Evolutionary conservation across 2,113 vertebrate genomes (phyloP).

Genomic region (mouse (Mus musculus)): DNA sequence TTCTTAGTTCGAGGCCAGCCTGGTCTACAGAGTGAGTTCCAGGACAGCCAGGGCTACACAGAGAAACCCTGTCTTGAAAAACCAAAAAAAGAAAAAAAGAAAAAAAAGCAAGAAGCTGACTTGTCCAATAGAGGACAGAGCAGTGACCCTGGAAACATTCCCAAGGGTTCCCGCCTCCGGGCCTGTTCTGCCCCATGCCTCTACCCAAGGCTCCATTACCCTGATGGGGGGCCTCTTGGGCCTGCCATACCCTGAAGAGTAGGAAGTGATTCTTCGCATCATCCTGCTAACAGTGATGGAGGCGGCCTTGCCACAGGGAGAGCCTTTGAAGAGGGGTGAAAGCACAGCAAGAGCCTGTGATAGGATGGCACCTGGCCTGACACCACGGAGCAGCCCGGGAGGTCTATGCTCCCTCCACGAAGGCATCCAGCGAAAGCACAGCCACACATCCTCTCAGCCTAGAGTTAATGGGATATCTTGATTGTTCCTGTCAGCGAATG

Average conservation of each 20-base stretch:
- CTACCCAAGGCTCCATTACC: neutral
- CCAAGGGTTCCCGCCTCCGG: fast-evolving
- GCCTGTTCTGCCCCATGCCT: fast-evolving
- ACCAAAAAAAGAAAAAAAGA: too few relatives aligned
- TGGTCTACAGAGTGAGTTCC: too few relatives aligned
- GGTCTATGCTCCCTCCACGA: neutral
- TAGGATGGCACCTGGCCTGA: fast-evolving
- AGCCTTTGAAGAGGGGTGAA: neutral
- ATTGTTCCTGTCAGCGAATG: neutral
- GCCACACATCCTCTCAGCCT: neutral
- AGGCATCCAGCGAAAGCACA: fast-evolving
- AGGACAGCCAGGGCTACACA: too few relatives aligned
- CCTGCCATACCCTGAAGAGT: neutral
- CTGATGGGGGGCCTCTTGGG: neutral
- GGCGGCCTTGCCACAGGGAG: too few relatives aligned
- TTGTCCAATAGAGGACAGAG: neutral
- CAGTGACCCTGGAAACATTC: neutral
- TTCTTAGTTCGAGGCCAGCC: too few relatives aligned
- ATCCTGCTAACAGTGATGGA: too few relatives aligned
- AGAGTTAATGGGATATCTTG: neutral
- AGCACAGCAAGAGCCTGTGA: neutral
- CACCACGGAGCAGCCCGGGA: fast-evolving
- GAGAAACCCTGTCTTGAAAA: too few relatives aligned
- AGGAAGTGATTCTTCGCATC: neutral
- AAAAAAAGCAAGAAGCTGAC: neutral